A percentile compares a stretch with the other conserved stretches of the same genome.
Conservation (phyloP, 2,888 invertebrate genomes). For the Formica aserva region DNA sequence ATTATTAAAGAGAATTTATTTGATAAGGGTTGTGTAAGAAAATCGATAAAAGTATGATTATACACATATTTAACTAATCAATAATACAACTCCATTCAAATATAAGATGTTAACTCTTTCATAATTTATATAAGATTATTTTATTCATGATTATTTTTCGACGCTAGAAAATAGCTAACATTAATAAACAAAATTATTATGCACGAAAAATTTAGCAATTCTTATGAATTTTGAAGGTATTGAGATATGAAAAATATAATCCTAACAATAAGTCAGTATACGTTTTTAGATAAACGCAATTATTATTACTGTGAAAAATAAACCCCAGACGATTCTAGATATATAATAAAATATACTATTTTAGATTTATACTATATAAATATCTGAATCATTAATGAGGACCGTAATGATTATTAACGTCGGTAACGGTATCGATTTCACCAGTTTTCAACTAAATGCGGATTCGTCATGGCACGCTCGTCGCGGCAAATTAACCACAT, state of each 20-base stretch:
- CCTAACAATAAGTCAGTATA: neutral
- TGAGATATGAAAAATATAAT: constrained; percentile 5
- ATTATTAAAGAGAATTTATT: constrained; percentile 27
- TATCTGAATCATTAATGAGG: constrained; percentile 50
- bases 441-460: constrained; percentile 72
- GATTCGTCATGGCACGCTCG: constrained; percentile 66
- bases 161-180: neutral
- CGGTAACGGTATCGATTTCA: constrained; percentile 70
- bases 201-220: neutral
- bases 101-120: neutral
- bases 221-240: constrained; percentile 5
- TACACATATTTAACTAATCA: neutral
- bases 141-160: neutral
- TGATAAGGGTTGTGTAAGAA: constrained; percentile 18
- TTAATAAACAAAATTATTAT: constrained; percentile 1
- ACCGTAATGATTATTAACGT: constrained; percentile 46
- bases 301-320: neutral
- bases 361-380: constrained; percentile 50
- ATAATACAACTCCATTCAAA: neutral
- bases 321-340: constrained; percentile 5
- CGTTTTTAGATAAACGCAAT: neutral
- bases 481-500: constrained; percentile 66
- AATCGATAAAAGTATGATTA: constrained; percentile 27
- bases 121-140: neutral
- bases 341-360: constrained; percentile 14